Evolutionary conservation across 2,797 vertebrate genomes (phyloP), one percentile per base, ranked within the genome.

Genomic region (Lacerta bilineata): DNA sequence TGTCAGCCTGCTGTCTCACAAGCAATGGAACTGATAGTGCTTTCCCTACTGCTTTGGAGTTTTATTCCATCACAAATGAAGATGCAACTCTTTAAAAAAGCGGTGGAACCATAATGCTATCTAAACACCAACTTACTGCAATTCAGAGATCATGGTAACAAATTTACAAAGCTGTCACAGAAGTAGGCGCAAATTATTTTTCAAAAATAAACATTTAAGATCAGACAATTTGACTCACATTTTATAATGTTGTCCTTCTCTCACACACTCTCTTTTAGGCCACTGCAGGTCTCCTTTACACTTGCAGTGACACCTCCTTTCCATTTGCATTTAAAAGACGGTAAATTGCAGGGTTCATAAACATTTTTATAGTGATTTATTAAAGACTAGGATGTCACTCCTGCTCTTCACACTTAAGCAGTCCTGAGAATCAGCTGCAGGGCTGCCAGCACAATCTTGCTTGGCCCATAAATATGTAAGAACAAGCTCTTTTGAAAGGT

Each of bases 351-450:
- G 96, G 97, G 95, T 97, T 97, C 97, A 97, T 97, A 97, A 97
- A 97, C 97, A 97, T 96, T 96, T 96, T 97, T 96, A 96, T 95
- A 94, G 95, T 96, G 97, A 97, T 97, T 97, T 97, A 97, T 97
- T 94, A 95, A 95, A 95, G 95, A 94, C 91, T 20, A 91, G 95
- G 95, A 96, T 96, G 96, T 97, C 96, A 96, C 93, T 91, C 91
- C 95, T 96, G 96, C 87, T 97, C 96, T 97, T 96, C 96, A 97
- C 96, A 97, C 96, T 96, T 97, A 96, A 95, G 96, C 96, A 96
- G 95, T 94, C 95, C 95, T 95, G 95, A 95, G 96, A 96, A 95
- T 95, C 96, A 74, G 94, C 96, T 91, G 94, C 93, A 90, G 95
- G 95, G 94, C 95, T 96, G 81, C 91, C 69, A 87, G 43, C 90